phyloP scores from a whole-genome alignment of 1,140 invertebrate genomes.

The Daktulosphaira vitifoliae region DNA sequence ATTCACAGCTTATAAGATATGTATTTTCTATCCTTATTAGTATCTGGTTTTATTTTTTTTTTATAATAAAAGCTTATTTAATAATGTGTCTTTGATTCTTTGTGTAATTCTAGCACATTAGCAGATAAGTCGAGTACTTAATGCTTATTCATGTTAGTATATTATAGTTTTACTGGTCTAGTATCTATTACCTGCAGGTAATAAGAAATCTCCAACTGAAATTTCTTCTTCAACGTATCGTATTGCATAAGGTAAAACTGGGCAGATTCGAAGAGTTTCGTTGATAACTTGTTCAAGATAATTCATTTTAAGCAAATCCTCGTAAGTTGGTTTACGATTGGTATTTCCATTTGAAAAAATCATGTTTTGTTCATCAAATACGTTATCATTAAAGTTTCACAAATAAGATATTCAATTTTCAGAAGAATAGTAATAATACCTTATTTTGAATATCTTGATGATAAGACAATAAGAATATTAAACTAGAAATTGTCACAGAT shows the following conservation, averaged over 20 bases:
- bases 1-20: too few relatives aligned
- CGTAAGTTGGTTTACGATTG: conserved; percentile 41
- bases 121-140: too few relatives aligned
- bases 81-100: too few relatives aligned
- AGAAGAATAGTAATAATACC: too few relatives aligned
- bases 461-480: conserved; percentile 34
- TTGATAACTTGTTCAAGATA: conserved; percentile 48
- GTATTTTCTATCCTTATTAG: too few relatives aligned
- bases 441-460: conserved; percentile 35
- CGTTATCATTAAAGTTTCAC: too few relatives aligned
- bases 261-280: conserved; percentile 44
- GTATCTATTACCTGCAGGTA: background rate
- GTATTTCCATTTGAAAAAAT: conserved; percentile 43
- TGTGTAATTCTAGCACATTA: too few relatives aligned
- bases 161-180: too few relatives aligned
- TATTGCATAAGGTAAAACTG: conserved; percentile 48
- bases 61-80: too few relatives aligned
- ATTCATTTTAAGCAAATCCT: conserved; percentile 46
- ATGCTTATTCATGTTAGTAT: too few relatives aligned
- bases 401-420: too few relatives aligned
- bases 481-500: conserved; percentile 1
- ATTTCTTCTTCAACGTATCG: conserved; percentile 42
- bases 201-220: conserved; percentile 25
- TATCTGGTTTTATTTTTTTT: too few relatives aligned
- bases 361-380: conserved; percentile 45